Evolutionary conservation across 2,113 vertebrate species (phyloP).

Genomic region (Pholis gunnellus): DNA sequence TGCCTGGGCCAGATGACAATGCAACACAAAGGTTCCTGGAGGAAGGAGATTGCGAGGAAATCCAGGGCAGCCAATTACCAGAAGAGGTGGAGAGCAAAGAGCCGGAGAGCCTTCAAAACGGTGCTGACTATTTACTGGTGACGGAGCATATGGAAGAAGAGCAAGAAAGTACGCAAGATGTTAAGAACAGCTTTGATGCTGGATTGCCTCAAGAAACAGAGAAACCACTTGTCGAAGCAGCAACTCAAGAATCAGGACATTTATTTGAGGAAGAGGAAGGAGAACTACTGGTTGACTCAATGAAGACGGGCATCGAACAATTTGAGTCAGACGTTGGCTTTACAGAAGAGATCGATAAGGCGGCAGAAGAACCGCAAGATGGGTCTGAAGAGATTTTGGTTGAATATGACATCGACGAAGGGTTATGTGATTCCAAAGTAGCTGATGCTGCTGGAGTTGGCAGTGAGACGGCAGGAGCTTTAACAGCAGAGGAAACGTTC

Average conservation of each 20-base stretch:
- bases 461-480: not conserved
- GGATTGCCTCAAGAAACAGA: conserved; percentile 17
- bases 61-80: conserved; percentile 57
- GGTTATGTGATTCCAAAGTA: not conserved
- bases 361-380: conserved; percentile 16
- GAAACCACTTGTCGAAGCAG: not conserved
- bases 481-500: conserved; percentile 4
- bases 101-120: conserved; percentile 51
- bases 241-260: conserved; percentile 20
- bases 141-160: conserved; percentile 38
- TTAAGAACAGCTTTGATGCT: not conserved
- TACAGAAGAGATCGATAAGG: conserved; percentile 4
- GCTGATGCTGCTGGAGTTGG: not conserved
- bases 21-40: conserved; percentile 68
- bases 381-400: conserved; percentile 11
- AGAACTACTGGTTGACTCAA: not conserved
- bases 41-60: conserved; percentile 54
- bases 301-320: conserved; percentile 24
- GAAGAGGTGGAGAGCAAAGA: conserved; percentile 66
- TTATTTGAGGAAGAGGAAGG: conserved; percentile 10
- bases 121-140: conserved; percentile 27
- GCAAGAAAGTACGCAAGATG: conserved; percentile 15
- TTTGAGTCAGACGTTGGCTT: not conserved
- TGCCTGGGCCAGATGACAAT: conserved; percentile 48
- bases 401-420: conserved; percentile 14